Conservation (phyloP, 2,797 vertebrate genomes). For the Alauda arvensis region DNA sequence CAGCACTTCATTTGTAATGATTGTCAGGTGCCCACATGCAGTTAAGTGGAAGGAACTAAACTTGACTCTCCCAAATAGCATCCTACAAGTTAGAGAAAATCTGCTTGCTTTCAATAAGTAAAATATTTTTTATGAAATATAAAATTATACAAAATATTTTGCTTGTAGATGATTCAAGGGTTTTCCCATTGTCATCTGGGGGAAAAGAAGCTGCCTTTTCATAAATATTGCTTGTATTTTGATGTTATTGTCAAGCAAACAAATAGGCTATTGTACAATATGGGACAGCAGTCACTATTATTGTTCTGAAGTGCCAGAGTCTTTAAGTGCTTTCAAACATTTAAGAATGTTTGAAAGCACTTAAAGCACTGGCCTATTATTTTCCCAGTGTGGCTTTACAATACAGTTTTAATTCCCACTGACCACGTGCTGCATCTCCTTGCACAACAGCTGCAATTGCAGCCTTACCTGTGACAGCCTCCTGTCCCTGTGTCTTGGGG, state of each 20-base stretch:
- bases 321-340: no score
- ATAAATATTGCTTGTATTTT: not conserved
- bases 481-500: accelerated
- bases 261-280: accelerated
- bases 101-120: not conserved
- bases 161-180: not conserved
- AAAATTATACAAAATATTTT: not conserved
- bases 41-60: not conserved
- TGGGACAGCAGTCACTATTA: not conserved
- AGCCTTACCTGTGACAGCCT: not conserved
- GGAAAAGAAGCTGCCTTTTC: not conserved
- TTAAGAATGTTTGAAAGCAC: not conserved
- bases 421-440: not conserved
- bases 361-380: not conserved
- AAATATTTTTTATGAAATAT: not conserved
- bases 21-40: not conserved
- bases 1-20: not conserved
- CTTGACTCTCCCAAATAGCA: not conserved
- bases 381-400: not conserved
- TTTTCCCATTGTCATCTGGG: not conserved
- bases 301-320: not conserved
- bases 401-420: not conserved
- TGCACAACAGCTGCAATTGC: not conserved
- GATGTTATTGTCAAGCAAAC: not conserved
- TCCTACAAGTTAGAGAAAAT: not conserved